phyloP scores from a whole-genome alignment of 2,113 vertebrate species.

The Campylomormyrus numenius region DNA sequence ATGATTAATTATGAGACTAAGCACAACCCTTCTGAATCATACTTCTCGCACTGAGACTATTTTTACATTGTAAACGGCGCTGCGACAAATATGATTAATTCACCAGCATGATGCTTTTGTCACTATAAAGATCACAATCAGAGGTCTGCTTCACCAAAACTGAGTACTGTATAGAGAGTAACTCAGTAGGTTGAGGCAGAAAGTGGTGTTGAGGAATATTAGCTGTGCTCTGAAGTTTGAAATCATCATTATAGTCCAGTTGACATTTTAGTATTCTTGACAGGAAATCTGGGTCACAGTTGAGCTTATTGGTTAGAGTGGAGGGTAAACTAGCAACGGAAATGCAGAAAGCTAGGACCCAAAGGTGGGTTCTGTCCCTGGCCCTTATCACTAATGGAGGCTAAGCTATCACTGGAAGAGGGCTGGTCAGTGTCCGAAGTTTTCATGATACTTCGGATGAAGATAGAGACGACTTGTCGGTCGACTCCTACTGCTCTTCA shows the following conservation, averaged over 20 bases:
- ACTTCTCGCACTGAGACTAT: background rate
- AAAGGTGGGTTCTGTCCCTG: background rate
- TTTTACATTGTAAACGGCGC: background rate
- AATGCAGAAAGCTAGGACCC: background rate
- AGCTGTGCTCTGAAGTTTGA: background rate
- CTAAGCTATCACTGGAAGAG: background rate
- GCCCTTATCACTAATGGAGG: background rate
- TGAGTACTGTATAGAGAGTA: background rate
- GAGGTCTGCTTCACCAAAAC: background rate
- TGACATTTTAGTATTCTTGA: background rate
- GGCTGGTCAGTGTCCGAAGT: background rate
- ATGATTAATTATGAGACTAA: background rate
- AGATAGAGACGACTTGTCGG: background rate
- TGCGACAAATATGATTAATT: background rate
- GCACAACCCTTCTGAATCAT: background rate
- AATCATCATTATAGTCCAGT: background rate
- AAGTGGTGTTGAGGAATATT: background rate
- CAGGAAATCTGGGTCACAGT: background rate
- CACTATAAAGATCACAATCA: background rate
- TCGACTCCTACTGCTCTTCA: background rate
- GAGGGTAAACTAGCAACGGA: background rate
- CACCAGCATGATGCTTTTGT: background rate
- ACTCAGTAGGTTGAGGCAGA: background rate
- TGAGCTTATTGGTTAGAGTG: background rate
- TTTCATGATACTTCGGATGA: background rate